Percentiles rank a stretch among this genome's conserved stretches.
Evolutionary conservation across 2,113 vertebrate genomes (phyloP).

Genomic region (Raja brachyura): DNA sequence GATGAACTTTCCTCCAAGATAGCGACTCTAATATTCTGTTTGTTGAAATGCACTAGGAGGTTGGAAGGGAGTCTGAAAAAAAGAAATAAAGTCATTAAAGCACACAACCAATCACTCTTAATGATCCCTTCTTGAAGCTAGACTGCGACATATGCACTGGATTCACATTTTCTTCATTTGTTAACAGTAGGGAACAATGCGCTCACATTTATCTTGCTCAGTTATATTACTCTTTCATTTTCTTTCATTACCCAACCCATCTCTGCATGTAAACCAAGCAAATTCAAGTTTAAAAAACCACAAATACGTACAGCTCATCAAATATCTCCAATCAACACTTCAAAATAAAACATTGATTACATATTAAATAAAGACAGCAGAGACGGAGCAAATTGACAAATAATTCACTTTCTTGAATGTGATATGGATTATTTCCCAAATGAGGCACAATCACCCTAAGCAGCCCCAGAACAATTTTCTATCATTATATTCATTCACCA

Average conservation of each 20-base stretch:
- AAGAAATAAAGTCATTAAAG: background rate
- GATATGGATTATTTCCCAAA: conserved; percentile 2
- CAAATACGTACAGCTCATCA: background rate
- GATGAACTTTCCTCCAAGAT: background rate
- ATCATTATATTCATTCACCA: background rate
- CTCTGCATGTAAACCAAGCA: background rate
- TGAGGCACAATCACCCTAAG: background rate
- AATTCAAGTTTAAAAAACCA: background rate
- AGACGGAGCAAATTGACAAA: background rate
- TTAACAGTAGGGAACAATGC: background rate
- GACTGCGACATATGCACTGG: background rate
- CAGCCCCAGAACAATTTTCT: background rate
- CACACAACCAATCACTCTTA: conserved; percentile 10
- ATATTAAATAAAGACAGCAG: background rate
- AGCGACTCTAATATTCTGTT: background rate
- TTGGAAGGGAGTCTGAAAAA: background rate
- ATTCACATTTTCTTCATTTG: background rate
- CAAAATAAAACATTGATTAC: background rate
- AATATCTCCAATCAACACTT: conserved; percentile 17
- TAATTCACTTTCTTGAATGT: background rate
- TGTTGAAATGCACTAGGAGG: background rate
- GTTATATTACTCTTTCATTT: background rate
- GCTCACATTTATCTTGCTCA: background rate
- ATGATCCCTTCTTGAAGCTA: background rate
- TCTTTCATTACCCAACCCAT: background rate